Base-by-base conservation (phyloP, 2,797 vertebrate species). In the Catamblyrhynchus diadema region DNA sequence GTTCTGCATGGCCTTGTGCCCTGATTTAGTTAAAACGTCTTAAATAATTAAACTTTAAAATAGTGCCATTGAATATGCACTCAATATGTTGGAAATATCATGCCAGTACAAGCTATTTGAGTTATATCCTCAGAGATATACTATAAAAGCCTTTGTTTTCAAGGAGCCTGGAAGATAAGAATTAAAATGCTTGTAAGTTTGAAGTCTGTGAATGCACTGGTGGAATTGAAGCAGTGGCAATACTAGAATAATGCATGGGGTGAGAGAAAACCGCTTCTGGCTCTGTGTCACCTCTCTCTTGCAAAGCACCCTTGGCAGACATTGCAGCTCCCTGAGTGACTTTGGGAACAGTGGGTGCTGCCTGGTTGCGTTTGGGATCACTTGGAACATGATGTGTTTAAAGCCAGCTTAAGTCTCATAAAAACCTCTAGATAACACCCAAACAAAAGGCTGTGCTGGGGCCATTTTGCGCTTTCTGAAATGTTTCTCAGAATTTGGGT, bases 401-500 rank as follows among this genome's bases (percentile, higher is more conserved):
- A 84, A 62, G 27, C 19, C 23, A 74, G 22, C 15, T 56, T 25
- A 47, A 61, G 27, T 35, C 39, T 42, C 33, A 45, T 44, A 48
- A 75, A 91, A 88, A 20, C n/a, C 30, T 33, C 72, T 25, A 69
- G 42, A 16, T 51, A 81, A 90, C 66, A 93, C 32, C 80, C 73
- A 88, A 93, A 93, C 73, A 94, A 94, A 91, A 86, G 87, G 85
- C 77, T 84, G 27, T 10, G 37, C 48, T 44, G 42, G 70, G 67
- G 60, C 79, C 64, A 30, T 78, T 93, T 77, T 70, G n/a, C 56
- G 19, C 62, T 91, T 93, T 94, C 70, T 73, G 60, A 94, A 88
- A 71, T 70, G 14, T 84, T 94, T 93, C 83, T 92, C 81, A 85
- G 87, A 95, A 93, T 75, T 48, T 66, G 37, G 39, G 54, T 72